A percentile compares a stretch with the other conserved stretches of the same genome.
Conservation (phyloP, 2,888 invertebrate genomes). For the Orthosia gothica region DNA sequence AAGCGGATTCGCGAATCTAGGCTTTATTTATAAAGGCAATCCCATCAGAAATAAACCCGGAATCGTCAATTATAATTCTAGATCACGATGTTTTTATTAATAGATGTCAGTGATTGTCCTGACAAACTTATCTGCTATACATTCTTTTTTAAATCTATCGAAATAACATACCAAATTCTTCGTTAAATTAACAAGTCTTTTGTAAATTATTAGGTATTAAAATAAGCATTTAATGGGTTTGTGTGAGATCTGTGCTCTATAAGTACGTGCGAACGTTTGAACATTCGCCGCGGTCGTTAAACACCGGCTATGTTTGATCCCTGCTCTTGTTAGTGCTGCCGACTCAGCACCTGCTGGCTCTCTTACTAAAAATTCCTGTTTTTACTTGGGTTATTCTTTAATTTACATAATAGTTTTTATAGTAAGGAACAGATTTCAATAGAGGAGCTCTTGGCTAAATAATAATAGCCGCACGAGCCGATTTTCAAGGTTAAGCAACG, state of each 20-base stretch:
- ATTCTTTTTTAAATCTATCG: too few relatives aligned
- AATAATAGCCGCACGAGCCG: too few relatives aligned
- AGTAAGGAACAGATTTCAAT: too few relatives aligned
- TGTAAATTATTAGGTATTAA: conserved; percentile 21
- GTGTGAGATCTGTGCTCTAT: conserved; percentile 37
- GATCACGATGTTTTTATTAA: neutral
- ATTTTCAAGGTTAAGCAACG: too few relatives aligned
- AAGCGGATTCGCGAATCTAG: too few relatives aligned
- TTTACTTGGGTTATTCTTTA: neutral
- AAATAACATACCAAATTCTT: neutral
- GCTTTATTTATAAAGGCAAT: too few relatives aligned
- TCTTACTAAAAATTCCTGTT: neutral
- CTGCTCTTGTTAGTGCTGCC: conserved; percentile 30
- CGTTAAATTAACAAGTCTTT: conserved; percentile 3
- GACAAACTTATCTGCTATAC: too few relatives aligned
- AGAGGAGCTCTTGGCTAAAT: too few relatives aligned
- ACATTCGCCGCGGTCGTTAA: conserved; percentile 48
- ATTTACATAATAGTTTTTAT: neutral
- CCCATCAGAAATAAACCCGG: too few relatives aligned
- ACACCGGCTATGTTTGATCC: conserved; percentile 48
- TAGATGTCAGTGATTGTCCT: neutral
- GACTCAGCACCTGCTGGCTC: conserved; percentile 26
- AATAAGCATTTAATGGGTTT: conserved; percentile 19
- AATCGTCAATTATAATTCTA: neutral
- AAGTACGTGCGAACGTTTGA: conserved; percentile 49